Percentiles rank a stretch among this genome's conserved stretches.
phyloP scores from a whole-genome alignment of 2,797 vertebrate genomes.

The Podarcis siculus region DNA sequence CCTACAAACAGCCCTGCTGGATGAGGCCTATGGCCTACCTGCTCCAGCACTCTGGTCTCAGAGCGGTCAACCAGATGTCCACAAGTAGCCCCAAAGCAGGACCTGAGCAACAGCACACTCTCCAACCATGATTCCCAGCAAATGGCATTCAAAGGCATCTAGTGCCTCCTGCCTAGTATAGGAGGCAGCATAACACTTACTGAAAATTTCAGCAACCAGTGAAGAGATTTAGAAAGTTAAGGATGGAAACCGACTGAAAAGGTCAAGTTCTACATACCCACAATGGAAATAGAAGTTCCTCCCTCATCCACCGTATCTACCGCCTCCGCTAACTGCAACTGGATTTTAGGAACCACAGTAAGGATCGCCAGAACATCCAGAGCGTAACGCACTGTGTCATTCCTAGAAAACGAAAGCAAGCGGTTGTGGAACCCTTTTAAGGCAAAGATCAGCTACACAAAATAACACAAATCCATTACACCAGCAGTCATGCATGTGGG shows the following conservation, averaged over 20 bases:
- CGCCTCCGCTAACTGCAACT: conserved; percentile 91
- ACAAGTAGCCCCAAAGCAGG: too few species aligned
- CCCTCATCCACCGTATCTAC: conserved; percentile 94
- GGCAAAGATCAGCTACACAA: not conserved
- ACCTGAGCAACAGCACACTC: too few species aligned
- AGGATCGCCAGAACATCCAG: conserved; percentile 97
- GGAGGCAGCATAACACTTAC: conserved; percentile 38
- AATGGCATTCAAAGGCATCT: conserved; percentile 25
- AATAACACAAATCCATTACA: not conserved
- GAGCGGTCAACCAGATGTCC: too few species aligned
- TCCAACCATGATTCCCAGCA: conserved; percentile 6
- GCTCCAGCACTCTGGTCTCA: too few species aligned
- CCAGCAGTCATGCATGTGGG: not conserved
- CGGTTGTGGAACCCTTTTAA: conserved; percentile 2
- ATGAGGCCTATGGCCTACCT: too few species aligned
- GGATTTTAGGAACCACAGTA: conserved; percentile 97
- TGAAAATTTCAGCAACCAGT: not conserved
- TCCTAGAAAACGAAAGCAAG: conserved; percentile 79
- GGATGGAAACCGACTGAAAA: not conserved
- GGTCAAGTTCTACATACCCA: conserved; percentile 84
- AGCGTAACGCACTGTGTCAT: conserved; percentile 96
- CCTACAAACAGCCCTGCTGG: too few species aligned
- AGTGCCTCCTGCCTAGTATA: not conserved
- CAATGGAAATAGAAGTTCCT: conserved; percentile 92
- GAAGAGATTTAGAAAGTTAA: not conserved